Evolutionary conservation across 1,140 invertebrate genomes (phyloP).

Genomic region (Lutraria rhynchaena): DNA sequence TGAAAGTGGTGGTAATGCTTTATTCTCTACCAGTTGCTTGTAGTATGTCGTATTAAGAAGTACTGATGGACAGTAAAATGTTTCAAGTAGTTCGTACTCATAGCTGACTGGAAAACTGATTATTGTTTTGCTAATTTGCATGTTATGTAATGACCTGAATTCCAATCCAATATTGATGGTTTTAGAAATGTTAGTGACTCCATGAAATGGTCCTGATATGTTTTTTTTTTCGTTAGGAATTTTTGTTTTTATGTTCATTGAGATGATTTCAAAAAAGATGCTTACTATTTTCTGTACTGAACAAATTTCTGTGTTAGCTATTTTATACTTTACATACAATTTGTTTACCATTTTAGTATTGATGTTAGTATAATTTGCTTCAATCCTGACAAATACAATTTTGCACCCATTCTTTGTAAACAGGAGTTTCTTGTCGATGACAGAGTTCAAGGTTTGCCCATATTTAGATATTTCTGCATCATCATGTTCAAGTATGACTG

Average conservation of each 20-base stretch:
- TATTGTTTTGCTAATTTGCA: background rate
- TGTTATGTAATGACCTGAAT: background rate
- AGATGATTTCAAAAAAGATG: background rate
- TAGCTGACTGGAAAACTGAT: background rate
- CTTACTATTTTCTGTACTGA: background rate
- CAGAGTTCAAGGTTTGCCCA: background rate
- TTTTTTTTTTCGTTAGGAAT: no score
- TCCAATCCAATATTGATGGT: no score
- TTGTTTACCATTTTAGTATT: background rate
- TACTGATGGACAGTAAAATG: constrained; percentile 20
- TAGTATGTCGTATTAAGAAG: background rate
- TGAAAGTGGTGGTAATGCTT: background rate
- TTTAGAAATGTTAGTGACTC: no score
- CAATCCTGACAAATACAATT: background rate
- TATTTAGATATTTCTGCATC: background rate
- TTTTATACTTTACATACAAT: background rate
- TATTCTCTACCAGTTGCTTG: background rate
- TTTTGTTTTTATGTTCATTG: no score
- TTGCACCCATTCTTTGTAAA: background rate
- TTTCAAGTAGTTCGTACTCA: background rate
- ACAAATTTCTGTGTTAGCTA: background rate
- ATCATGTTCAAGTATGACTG: background rate
- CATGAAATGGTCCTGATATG: no score
- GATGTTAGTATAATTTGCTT: background rate
- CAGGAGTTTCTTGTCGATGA: background rate